phyloP scores from a whole-genome alignment of 2,113 vertebrate genomes.

The Corynorhinus townsendii region DNA sequence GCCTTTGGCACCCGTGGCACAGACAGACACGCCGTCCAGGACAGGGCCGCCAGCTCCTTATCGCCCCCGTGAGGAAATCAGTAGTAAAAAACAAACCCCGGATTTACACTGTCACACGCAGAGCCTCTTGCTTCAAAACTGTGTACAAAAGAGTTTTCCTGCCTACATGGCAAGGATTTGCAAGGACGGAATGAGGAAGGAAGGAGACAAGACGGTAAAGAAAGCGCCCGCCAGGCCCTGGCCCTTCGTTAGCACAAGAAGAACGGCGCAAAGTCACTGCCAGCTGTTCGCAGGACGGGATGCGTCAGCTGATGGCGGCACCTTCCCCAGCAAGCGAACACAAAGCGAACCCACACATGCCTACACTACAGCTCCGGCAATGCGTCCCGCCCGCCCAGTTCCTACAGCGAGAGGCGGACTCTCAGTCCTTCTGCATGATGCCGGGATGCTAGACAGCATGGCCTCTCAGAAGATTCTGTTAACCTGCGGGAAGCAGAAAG shows the following conservation, averaged over 20 bases:
- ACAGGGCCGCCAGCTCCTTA: not conserved
- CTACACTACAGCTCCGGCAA: slow-evolving; percentile 60
- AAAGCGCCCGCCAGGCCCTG: not conserved
- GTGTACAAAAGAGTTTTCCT: not conserved
- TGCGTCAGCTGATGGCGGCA: slow-evolving; percentile 21
- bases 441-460: slow-evolving; percentile 51
- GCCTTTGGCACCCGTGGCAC: not conserved
- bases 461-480: slow-evolving; percentile 66
- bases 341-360: slow-evolving; percentile 75
- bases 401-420: slow-evolving; percentile 63
- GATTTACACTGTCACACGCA: slow-evolving; percentile 24
- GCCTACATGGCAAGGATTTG: not conserved
- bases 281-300: slow-evolving; percentile 62
- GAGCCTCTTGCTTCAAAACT: slow-evolving; percentile 28
- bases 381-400: slow-evolving; percentile 49
- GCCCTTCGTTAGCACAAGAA: slow-evolving; percentile 48
- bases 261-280: slow-evolving; percentile 54
- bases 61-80: not conserved
- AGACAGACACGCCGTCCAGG: slow-evolving; percentile 36
- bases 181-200: slow-evolving; percentile 19
- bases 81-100: slow-evolving; percentile 1
- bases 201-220: not conserved
- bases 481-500: slow-evolving; percentile 62
- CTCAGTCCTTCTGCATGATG: not conserved
- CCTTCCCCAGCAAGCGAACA: slow-evolving; percentile 52